Evolutionary conservation across 92 coral and sea anemone genomes (phyloP).

Genomic region (Palythoa heliodiscus): DNA sequence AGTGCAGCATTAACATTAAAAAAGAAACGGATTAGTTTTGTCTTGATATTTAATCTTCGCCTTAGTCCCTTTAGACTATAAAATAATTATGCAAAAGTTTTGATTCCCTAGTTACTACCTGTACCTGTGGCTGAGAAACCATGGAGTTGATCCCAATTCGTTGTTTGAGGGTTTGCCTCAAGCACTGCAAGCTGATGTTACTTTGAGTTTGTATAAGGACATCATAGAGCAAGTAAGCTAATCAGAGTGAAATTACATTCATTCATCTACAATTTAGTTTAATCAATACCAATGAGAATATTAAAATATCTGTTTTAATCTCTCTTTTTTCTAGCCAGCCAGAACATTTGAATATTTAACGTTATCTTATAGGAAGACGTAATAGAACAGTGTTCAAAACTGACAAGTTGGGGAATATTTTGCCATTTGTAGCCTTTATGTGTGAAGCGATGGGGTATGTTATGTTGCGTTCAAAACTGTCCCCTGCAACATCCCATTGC

Average conservation of each 20-base stretch:
- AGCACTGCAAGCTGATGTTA: conserved; percentile 79
- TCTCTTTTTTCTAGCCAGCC: not conserved
- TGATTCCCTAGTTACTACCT: conserved; percentile 67
- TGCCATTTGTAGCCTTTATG: no score
- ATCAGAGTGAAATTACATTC: not conserved
- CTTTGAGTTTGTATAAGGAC: conserved; percentile 78
- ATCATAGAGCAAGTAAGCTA: conserved; percentile 73
- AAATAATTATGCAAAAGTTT: not conserved
- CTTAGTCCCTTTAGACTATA: no score
- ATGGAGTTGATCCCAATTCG: conserved; percentile 81
- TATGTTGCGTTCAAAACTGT: no score
- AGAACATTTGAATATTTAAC: no score
- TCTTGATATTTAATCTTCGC: no score
- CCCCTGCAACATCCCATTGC: no score
- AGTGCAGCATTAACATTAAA: no score
- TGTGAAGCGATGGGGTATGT: no score
- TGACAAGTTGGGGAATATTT: no score
- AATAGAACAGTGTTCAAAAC: no score
- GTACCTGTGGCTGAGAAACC: conserved; percentile 80
- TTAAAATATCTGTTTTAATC: not conserved
- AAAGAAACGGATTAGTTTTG: no score
- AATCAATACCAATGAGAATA: not conserved
- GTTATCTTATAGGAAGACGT: no score
- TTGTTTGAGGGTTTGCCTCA: conserved; percentile 83
- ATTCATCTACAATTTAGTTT: not conserved